These are phyloP conservation scores for Tautogolabrus adspersus DNA, from an alignment of 2,113 vertebrate species.

Conservation along the genomic window DNA sequence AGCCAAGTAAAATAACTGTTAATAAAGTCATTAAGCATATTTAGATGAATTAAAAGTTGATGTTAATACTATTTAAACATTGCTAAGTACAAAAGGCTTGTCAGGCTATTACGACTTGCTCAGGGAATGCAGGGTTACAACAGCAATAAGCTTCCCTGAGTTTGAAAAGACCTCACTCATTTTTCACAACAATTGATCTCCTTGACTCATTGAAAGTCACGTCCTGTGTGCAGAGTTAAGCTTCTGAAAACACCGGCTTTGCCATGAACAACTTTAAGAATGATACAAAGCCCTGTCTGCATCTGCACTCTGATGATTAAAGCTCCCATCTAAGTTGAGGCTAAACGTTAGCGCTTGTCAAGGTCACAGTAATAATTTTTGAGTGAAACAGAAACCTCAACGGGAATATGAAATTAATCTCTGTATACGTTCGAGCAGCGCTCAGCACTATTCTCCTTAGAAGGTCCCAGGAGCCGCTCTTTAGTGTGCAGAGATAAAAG, in stretches of 20 bases:
- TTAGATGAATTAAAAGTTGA: too few relatives aligned
- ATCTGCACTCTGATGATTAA: slow-evolving; percentile 67
- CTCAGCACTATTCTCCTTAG: slow-evolving; percentile 66
- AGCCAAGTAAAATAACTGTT: not conserved
- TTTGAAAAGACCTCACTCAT: slow-evolving; percentile 22
- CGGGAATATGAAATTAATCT: slow-evolving; percentile 76
- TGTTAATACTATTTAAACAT: not conserved
- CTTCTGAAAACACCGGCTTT: slow-evolving; percentile 44
- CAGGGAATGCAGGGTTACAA: not conserved
- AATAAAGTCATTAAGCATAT: not conserved
- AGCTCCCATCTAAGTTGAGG: slow-evolving; percentile 53
- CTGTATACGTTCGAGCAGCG: slow-evolving; percentile 61
- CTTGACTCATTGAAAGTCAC: slow-evolving; percentile 33
- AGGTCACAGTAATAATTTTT: slow-evolving; percentile 70
- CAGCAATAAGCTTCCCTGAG: not conserved
- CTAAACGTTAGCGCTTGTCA: slow-evolving; percentile 69
- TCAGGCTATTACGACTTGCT: not conserved
- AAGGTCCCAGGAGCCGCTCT: slow-evolving; percentile 57
- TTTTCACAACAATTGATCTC: slow-evolving; percentile 26
- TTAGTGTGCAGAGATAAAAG: slow-evolving; percentile 68
- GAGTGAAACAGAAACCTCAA: slow-evolving; percentile 67
- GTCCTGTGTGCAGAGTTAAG: slow-evolving; percentile 39
- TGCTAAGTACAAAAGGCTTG: not conserved
- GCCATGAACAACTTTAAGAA: slow-evolving; percentile 41
- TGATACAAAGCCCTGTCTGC: slow-evolving; percentile 47